A percentile compares a stretch with the other conserved stretches of the same genome.
Evolutionary conservation across 1,140 invertebrate genomes (phyloP).

Genomic region (Anastatus disparis): DNA sequence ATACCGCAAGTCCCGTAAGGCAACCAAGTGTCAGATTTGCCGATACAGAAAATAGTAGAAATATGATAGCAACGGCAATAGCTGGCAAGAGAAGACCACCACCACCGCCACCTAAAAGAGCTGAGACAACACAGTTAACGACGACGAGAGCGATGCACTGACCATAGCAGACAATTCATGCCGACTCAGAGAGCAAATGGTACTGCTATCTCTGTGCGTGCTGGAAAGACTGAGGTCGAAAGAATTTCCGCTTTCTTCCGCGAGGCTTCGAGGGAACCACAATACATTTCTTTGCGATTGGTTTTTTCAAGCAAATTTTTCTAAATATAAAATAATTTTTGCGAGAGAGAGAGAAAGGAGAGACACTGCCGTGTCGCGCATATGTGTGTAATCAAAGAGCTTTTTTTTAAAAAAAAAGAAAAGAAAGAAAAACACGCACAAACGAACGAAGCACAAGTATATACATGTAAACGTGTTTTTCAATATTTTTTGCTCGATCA

Average conservation of each 20-base stretch:
- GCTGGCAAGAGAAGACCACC: constrained; percentile 73
- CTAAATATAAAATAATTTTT: too few species aligned
- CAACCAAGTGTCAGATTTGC: constrained; percentile 54
- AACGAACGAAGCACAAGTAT: neutral
- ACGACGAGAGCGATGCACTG: constrained; percentile 64
- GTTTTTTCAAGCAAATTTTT: too few species aligned
- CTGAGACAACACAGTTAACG: constrained; percentile 80
- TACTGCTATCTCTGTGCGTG: constrained; percentile 59
- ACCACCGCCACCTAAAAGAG: constrained; percentile 81
- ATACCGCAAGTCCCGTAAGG: constrained; percentile 57
- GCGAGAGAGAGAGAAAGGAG: neutral
- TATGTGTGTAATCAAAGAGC: neutral
- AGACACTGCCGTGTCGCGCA: neutral
- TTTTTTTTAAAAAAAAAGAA: too few species aligned
- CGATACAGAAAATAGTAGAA: constrained; percentile 53
- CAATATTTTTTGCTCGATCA: too few species aligned
- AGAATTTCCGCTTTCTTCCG: too few species aligned
- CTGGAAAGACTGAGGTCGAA: constrained; percentile 59
- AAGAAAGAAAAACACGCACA: neutral
- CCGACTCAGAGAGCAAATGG: constrained; percentile 55
- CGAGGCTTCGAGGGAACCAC: too few species aligned
- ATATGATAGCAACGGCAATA: constrained; percentile 57
- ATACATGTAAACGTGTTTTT: neutral
- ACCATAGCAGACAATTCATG: constrained; percentile 63
- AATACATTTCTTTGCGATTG: too few species aligned